phyloP scores from a whole-genome alignment of 2,797 vertebrate genomes.

The Mormyrus proboscirostris region DNA sequence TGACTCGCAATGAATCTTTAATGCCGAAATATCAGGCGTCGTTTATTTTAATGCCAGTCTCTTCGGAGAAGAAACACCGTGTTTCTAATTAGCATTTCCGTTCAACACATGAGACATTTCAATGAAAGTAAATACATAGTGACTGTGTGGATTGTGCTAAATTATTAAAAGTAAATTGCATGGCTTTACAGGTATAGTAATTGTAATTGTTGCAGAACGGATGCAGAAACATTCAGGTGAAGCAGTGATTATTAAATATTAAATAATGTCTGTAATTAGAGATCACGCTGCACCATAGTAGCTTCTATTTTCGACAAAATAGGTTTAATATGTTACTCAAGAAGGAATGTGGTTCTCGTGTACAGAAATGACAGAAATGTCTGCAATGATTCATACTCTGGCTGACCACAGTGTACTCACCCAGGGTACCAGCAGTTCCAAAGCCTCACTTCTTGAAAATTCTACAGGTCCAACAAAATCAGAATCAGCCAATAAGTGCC shows the following conservation, averaged over 20 bases:
- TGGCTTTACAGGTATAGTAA: background rate
- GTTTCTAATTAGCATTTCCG: conserved; percentile 6
- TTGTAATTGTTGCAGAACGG: background rate
- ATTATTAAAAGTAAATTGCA: conserved; percentile 7
- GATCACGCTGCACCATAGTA: background rate
- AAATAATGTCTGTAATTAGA: background rate
- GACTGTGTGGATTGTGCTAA: background rate
- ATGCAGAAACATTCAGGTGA: background rate
- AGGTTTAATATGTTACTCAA: background rate
- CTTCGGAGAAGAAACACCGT: background rate
- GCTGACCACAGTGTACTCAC: background rate
- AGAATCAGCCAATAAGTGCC: background rate
- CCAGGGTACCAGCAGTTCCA: background rate
- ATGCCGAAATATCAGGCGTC: background rate
- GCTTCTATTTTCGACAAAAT: background rate
- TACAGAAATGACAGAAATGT: background rate
- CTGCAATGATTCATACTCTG: background rate
- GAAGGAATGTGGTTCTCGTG: background rate
- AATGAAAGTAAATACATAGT: background rate
- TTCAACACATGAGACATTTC: conserved; percentile 5
- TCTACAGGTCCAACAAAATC: background rate
- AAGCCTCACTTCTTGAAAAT: background rate
- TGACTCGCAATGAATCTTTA: background rate
- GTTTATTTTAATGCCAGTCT: conserved; percentile 8
- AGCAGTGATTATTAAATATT: background rate